A percentile compares a stretch with the other conserved stretches of the same genome.
These are phyloP conservation scores for Lordiphosa fenestrarum DNA, from an alignment of 2,888 invertebrate species.

Conservation along the genomic window DNA sequence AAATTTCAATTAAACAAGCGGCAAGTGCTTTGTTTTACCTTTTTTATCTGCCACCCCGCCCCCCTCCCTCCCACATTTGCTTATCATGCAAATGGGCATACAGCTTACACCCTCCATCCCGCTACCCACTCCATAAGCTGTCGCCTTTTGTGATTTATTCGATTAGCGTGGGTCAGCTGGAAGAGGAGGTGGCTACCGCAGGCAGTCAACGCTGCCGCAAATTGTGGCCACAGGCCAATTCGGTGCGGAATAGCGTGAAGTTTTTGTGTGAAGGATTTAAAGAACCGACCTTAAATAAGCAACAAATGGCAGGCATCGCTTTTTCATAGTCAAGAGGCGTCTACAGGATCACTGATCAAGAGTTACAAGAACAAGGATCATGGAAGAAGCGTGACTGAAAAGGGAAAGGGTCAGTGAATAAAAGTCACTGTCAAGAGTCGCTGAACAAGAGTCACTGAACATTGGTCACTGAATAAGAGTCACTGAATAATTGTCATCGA, in stretches of 20 bases:
- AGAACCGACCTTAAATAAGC: no score
- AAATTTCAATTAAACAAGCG: conserved; percentile 57
- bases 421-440: no score
- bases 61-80: conserved; percentile 25
- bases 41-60: conserved; percentile 42
- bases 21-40: conserved; percentile 37
- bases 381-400: no score
- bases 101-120: conserved; percentile 17
- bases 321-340: no score
- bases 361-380: no score
- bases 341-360: no score
- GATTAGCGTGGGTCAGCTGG: conserved; percentile 8
- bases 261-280: no score
- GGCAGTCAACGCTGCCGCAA: conserved; percentile 27
- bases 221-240: conserved; percentile 1
- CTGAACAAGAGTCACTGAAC: no score
- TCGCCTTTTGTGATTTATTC: conserved; percentile 12
- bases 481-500: no score
- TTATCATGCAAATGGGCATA: conserved; percentile 41
- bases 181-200: conserved; percentile 9
- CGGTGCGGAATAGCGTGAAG: background rate
- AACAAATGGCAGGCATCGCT: no score
- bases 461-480: no score
- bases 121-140: conserved; percentile 4
- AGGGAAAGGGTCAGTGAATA: no score